phyloP scores from a whole-genome alignment of 1,140 invertebrate species.

The Bathynomus jamesi region DNA sequence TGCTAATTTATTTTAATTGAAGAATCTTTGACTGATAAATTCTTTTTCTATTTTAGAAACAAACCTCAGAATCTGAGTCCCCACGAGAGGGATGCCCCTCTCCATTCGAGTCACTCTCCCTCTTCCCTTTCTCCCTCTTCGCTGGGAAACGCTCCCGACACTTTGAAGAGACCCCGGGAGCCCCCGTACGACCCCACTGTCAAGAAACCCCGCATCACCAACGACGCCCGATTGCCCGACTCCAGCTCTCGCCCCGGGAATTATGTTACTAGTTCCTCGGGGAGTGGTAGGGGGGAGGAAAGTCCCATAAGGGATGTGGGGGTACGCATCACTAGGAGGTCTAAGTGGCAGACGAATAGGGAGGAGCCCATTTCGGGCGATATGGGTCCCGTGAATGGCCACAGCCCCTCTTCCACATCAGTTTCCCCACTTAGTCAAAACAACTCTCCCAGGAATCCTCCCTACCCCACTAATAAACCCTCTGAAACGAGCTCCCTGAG shows the following conservation, averaged over 20 bases:
- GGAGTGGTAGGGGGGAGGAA: background rate
- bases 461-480: background rate
- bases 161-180: background rate
- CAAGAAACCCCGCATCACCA: background rate
- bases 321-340: background rate
- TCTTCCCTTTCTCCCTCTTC: background rate
- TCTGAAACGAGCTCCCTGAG: background rate
- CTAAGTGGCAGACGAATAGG: background rate
- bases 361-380: background rate
- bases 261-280: background rate
- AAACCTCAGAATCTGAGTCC: background rate
- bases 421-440: background rate
- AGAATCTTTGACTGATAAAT: too few species aligned
- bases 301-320: background rate
- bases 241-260: background rate
- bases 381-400: background rate
- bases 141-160: background rate
- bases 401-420: background rate
- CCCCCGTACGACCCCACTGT: background rate
- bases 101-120: background rate
- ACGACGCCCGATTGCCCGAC: background rate
- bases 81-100: background rate
- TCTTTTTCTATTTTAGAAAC: background rate
- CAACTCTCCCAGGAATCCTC: background rate
- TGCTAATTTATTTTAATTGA: too few species aligned